Conservation (phyloP, 2,888 invertebrate species). For the Eupeodes latifasciatus region DNA sequence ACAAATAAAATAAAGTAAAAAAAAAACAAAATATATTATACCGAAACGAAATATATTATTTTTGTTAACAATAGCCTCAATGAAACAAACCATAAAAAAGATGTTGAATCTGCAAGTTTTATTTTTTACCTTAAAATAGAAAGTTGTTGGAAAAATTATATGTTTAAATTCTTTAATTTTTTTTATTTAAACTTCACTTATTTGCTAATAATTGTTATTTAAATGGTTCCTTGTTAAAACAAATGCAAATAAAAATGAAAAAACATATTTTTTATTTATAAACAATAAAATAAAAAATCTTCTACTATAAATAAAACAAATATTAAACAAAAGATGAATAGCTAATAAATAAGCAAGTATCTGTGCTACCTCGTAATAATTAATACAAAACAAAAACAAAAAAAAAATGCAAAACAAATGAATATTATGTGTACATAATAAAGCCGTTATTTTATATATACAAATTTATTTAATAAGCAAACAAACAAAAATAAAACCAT, state of each 20-base stretch:
- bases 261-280: slow-evolving; percentile 52
- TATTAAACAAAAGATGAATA: slow-evolving; percentile 52
- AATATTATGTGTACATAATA: slow-evolving; percentile 75
- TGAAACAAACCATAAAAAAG: slow-evolving; percentile 76
- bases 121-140: slow-evolving; percentile 60
- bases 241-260: slow-evolving; percentile 28
- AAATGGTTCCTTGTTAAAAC: slow-evolving; percentile 67
- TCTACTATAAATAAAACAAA: slow-evolving; percentile 49
- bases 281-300: slow-evolving; percentile 38
- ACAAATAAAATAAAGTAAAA: slow-evolving; percentile 59
- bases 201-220: slow-evolving; percentile 68
- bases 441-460: slow-evolving; percentile 76
- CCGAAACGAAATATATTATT: slow-evolving; percentile 77
- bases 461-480: slow-evolving; percentile 76
- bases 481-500: slow-evolving; percentile 52
- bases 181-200: slow-evolving; percentile 34
- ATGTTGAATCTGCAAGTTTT: slow-evolving; percentile 57
- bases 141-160: slow-evolving; percentile 56
- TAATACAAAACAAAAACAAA: slow-evolving; percentile 74
- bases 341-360: slow-evolving; percentile 76
- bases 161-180: slow-evolving; percentile 2
- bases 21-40: slow-evolving; percentile 71
- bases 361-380: slow-evolving; percentile 77
- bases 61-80: slow-evolving; percentile 79
- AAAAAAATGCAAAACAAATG: slow-evolving; percentile 66